Conservation (phyloP, 1,140 invertebrate genomes). For the Musca vetustissima region DNA sequence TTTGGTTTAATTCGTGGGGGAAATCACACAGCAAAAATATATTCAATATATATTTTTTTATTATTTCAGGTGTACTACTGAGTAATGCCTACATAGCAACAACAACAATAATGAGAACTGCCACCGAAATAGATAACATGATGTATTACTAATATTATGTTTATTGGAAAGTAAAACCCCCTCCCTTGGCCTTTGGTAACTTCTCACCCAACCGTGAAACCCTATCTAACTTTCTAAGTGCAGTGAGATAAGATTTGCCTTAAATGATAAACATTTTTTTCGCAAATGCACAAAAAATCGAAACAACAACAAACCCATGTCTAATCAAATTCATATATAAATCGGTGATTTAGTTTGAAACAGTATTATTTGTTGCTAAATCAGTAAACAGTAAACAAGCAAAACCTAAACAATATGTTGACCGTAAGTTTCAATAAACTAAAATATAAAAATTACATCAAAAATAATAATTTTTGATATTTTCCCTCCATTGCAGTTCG, state of each 20-base stretch:
- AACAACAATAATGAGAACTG: too few species aligned
- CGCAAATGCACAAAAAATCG: not conserved
- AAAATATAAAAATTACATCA: not conserved
- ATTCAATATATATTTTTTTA: too few species aligned
- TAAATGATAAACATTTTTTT: not conserved
- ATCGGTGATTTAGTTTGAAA: not conserved
- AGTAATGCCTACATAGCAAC: too few species aligned
- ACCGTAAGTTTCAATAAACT: slow-evolving; percentile 38
- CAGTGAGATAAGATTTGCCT: slow-evolving; percentile 10
- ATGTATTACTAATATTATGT: too few species aligned
- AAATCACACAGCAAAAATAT: too few species aligned
- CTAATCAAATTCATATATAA: slow-evolving; percentile 9
- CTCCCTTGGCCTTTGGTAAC: too few species aligned
- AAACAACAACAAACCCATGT: too few species aligned
- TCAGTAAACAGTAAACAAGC: not conserved
- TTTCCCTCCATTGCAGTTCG: slow-evolving; percentile 36
- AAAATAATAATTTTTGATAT: slow-evolving; percentile 1
- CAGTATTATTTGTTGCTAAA: slow-evolving; percentile 2
- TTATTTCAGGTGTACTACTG: too few species aligned
- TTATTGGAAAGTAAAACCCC: too few species aligned
- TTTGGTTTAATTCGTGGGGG: too few species aligned
- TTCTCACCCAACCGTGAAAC: too few species aligned
- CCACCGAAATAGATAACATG: too few species aligned
- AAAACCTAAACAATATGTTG: slow-evolving; percentile 36
- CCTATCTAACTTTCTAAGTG: not conserved